Evolutionary conservation across 2,113 vertebrate genomes (phyloP), one percentile per base, ranked within the genome.

Genomic region (Petrocephalus zakoni): DNA sequence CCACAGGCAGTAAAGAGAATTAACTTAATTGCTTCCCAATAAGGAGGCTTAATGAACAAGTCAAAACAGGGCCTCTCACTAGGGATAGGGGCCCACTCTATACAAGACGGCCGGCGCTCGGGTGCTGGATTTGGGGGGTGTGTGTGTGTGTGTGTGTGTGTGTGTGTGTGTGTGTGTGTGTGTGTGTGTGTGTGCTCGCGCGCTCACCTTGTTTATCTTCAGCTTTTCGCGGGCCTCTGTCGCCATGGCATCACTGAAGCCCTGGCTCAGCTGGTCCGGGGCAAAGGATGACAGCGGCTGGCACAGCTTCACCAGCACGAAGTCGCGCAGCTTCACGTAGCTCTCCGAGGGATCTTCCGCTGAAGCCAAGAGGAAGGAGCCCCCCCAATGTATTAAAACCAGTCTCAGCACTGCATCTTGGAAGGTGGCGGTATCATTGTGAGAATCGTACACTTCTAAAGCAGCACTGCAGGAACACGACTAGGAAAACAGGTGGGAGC

Each of bases 321-420:
- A 99, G 93, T 99, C 98, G 93, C 98, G 96, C 92, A 99, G 96
- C 94, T 97, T 98, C 94, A 99, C 96, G 53, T 98, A 99, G 93
- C 94, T 99, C 92, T 98, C 98, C 89, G 98, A 99, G n/a, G 98
- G 98, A 93, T 99, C 97, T 96, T 99, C 98, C 91, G 98, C 98
- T 96, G 89, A 34, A 75, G 86, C 87, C 34, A 89, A 15, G 75
- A 72, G 9, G 2, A 82, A 46, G 7, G 78, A 25, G 21, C 22
- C 58, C 6, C 19, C 13, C 4, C 21, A 1, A 17, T 21, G 11
- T 46, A 78, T 78, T 19, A 8, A 8, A 37, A 37, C 15, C 6
- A 42, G 34, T 19, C 68, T 37, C 68, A 42, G 72, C 17, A 78
- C 17, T 78, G 15, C 4, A 13, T 29, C 72, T 42, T 19, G 6